phyloP scores from a whole-genome alignment of 2,797 vertebrate species.

The Anas acuta region DNA sequence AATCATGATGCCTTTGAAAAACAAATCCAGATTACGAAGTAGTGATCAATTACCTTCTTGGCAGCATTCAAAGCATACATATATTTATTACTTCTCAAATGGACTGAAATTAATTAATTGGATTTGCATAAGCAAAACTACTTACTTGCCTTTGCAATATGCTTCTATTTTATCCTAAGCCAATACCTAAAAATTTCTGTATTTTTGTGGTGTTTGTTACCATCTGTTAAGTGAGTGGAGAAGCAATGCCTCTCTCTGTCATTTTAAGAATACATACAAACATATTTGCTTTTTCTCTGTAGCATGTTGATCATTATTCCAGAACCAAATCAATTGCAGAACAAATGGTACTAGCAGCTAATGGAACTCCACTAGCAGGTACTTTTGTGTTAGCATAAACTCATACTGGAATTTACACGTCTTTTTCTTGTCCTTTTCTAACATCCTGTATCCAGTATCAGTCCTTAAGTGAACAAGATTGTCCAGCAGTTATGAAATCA shows the following conservation, averaged over 20 bases:
- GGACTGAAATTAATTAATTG: conserved; percentile 40
- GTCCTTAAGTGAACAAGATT: background rate
- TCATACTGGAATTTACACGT: background rate
- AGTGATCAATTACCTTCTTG: conserved; percentile 55
- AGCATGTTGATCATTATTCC: conserved; percentile 95
- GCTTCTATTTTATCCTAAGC: background rate
- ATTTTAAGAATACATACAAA: conserved; percentile 7
- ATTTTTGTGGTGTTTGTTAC: background rate
- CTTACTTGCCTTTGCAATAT: background rate
- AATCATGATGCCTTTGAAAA: background rate
- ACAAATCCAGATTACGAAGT: conserved; percentile 39
- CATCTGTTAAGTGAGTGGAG: background rate
- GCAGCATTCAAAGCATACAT: conserved; percentile 54
- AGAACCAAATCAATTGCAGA: conserved; percentile 94
- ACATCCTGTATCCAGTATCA: background rate
- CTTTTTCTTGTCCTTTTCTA: background rate
- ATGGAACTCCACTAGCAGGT: conserved; percentile 87
- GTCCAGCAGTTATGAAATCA: background rate
- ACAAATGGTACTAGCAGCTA: conserved; percentile 87
- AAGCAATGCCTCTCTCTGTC: background rate
- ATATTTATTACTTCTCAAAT: conserved; percentile 57
- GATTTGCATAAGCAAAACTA: conserved; percentile 29
- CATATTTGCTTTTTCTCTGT: conserved; percentile 26
- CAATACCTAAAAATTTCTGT: background rate
- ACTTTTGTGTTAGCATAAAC: background rate